These are phyloP conservation scores for Bos javanicus DNA, from an alignment of 2,113 vertebrate species.

Conservation along the genomic window DNA sequence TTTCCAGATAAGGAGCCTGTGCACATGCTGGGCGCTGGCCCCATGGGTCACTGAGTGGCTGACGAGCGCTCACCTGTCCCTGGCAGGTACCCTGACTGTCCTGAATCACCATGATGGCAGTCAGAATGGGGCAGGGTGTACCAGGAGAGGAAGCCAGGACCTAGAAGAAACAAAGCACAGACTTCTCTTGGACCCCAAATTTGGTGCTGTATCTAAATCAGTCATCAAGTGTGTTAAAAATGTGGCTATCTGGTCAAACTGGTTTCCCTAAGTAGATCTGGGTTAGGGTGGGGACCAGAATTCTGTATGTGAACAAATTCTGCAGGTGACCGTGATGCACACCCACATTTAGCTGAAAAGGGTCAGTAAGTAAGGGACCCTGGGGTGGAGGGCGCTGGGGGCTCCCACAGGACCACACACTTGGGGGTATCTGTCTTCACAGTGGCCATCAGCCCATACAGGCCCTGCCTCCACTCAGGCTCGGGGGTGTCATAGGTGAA, in stretches of 20 bases:
- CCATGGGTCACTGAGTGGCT: neutral
- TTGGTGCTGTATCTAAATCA: neutral
- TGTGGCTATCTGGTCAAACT: neutral
- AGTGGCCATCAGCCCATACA: too few relatives aligned
- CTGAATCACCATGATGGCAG: neutral
- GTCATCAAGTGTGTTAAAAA: neutral
- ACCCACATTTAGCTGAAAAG: neutral
- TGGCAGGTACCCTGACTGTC: neutral
- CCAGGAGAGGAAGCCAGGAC: neutral
- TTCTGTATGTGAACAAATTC: neutral
- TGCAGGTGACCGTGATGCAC: neutral
- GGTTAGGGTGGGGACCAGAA: neutral
- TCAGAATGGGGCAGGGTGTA: neutral
- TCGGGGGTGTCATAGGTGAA: rapidly evolving
- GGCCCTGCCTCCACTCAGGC: rapidly evolving
- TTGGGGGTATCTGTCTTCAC: neutral
- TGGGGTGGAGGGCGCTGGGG: neutral
- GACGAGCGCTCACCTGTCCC: neutral
- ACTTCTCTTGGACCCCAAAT: neutral
- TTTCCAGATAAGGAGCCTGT: neutral
- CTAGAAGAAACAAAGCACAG: neutral
- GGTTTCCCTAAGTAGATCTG: neutral
- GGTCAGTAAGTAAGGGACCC: too few relatives aligned
- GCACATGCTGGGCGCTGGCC: neutral
- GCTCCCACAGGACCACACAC: neutral